Conservation (phyloP, 2,888 invertebrate genomes). For the Coenonympha glycerion region DNA sequence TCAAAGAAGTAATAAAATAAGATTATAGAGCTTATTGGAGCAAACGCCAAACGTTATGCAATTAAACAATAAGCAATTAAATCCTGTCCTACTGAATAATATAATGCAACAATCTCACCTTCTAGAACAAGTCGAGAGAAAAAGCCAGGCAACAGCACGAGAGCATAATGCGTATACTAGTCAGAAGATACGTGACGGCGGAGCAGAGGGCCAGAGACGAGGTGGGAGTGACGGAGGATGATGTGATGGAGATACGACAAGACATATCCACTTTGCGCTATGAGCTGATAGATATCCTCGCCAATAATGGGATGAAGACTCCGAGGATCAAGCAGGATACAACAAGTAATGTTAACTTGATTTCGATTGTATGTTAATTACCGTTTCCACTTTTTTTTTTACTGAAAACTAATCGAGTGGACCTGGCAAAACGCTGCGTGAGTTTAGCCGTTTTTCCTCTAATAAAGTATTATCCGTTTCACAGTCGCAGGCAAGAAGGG, state of each 20-base stretch:
- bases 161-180: constrained; percentile 89
- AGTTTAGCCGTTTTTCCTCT: no score
- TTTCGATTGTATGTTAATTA: no score
- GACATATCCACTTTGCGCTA: constrained; percentile 96
- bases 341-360: no score
- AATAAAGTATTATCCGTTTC: no score
- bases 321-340: constrained; percentile 82
- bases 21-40: no score
- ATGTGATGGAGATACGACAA: constrained; percentile 98
- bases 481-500: constrained; percentile 89
- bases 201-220: constrained; percentile 93
- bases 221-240: constrained; percentile 95
- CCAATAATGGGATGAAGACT: constrained; percentile 91
- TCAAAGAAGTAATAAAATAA: no score
- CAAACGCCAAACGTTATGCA: no score
- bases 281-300: constrained; percentile 93
- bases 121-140: constrained; percentile 83
- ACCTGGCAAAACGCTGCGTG: no score
- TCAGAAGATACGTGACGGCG: constrained; percentile 92
- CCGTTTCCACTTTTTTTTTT: no score
- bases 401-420: no score
- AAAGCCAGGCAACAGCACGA: constrained; percentile 84
- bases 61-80: no score
- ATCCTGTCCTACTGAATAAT: no score
- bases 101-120: neutral